phyloP scores from a whole-genome alignment of 1,140 invertebrate genomes.

The Penaeus indicus region DNA sequence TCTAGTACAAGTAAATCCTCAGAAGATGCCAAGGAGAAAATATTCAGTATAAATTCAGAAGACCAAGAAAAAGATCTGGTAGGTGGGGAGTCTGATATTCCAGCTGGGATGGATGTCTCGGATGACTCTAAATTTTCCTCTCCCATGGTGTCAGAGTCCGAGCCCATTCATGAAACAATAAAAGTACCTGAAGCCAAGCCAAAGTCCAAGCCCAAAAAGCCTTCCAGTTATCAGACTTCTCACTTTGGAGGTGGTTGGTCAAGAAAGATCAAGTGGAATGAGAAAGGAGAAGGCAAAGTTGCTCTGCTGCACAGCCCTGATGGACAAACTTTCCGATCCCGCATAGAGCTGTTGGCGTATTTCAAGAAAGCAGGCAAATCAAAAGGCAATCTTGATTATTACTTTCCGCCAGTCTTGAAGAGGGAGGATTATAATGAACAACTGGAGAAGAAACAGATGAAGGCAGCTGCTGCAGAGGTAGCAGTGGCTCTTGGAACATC shows the following conservation, averaged over 20 bases:
- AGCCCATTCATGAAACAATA: slow-evolving; percentile 5
- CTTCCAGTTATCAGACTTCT: slow-evolving; percentile 29
- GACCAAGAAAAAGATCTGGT: neutral
- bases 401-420: slow-evolving; percentile 52
- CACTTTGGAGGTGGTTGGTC: slow-evolving; percentile 62
- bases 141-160: slow-evolving; percentile 37
- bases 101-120: neutral
- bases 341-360: slow-evolving; percentile 64
- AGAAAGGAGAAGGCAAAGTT: slow-evolving; percentile 61
- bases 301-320: slow-evolving; percentile 61
- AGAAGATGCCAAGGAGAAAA: slow-evolving; percentile 32
- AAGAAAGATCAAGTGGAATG: slow-evolving; percentile 63
- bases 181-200: slow-evolving; percentile 29
- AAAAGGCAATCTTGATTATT: slow-evolving; percentile 58
- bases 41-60: neutral
- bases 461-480: neutral
- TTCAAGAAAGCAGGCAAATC: slow-evolving; percentile 64
- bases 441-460: neutral
- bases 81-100: slow-evolving; percentile 5
- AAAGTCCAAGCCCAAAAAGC: slow-evolving; percentile 33
- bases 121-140: slow-evolving; percentile 7
- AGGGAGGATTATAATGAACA: neutral
- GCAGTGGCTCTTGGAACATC: slow-evolving; percentile 5
- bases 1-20: slow-evolving; percentile 27
- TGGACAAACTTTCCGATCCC: slow-evolving; percentile 54